Evolutionary conservation across 2,888 invertebrate species (phyloP), one percentile per base, ranked within the genome.

Genomic region (Diarsia mendica): DNA sequence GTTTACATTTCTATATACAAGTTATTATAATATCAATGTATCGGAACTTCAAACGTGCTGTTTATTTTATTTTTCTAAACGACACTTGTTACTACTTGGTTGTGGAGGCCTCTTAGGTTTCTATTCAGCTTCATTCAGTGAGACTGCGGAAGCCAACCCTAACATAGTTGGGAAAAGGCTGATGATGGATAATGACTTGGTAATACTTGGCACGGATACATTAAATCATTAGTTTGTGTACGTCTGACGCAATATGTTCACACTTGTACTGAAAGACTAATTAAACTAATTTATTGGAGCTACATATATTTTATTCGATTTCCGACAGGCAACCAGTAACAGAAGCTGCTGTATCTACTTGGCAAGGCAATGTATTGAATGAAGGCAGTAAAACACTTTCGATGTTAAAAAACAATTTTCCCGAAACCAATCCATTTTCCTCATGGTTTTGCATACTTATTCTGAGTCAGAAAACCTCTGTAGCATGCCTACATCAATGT

Each of bases 1-100:
- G 46, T 73, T 73, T 80, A 82, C 28, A 75, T 81, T 76, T 84
- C 61, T 77, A 46, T 33, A 76, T 70, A 73, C 49, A 75, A 76
- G 75, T 75, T 81, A 76, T 78, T 58, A 39, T 39, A 67, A 39
- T 39, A 67, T 72, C 48, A 71, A 49, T 69, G 69, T 77, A 77
- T 51, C 61, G 63, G 66, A 66, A 66, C 75, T 73, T 69, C 20
- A 67, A 72, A 72, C 51, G 39, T 15, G 49, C 44, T 44, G 15
- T 67, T 67, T 72, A 60, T 77, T 70, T 74, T 70, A 61, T 65
- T 85, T 55, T 71, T 79, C 46, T 63, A 70, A 74, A 75, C 67
- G 73, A 77, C 74, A 67, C 18, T 63, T 9, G n/a, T 61, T 60
- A 70, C 72, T 51, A 66, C 48, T 79, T 74, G 73, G 73, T 23